Evolutionary conservation across 1,140 invertebrate genomes (phyloP).

Genomic region (Onthophagus taurus): DNA sequence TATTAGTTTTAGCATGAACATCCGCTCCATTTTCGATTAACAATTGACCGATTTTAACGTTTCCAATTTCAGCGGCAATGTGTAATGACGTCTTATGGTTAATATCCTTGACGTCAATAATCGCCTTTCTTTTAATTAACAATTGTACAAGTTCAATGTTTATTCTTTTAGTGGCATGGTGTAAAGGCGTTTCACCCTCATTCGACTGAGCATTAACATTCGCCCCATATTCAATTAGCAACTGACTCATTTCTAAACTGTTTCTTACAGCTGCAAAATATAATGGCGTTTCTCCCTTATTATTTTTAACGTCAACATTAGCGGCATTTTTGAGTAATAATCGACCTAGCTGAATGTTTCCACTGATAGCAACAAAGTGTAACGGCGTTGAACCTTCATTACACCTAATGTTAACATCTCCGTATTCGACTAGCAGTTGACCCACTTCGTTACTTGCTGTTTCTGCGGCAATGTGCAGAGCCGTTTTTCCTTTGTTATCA

Average conservation of each 20-base stretch:
- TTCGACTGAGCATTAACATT: background rate
- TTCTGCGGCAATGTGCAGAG: too few relatives aligned
- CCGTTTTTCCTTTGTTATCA: too few relatives aligned
- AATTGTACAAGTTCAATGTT: too few relatives aligned
- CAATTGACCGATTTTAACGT: too few relatives aligned
- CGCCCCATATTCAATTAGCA: constrained; percentile 19
- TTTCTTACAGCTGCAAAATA: constrained; percentile 39
- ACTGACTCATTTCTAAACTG: constrained; percentile 30
- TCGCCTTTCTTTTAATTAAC: too few relatives aligned
- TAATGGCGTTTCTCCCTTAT: constrained; percentile 29
- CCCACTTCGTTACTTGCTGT: too few relatives aligned
- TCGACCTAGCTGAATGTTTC: constrained; percentile 35
- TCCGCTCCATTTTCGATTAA: too few relatives aligned
- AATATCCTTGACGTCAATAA: too few relatives aligned
- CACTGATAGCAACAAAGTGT: constrained; percentile 42
- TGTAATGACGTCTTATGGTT: too few relatives aligned
- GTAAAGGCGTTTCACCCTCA: background rate
- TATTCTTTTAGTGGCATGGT: background rate
- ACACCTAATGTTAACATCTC: constrained; percentile 15
- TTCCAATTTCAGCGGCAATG: too few relatives aligned
- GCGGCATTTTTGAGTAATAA: constrained; percentile 19
- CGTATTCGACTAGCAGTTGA: constrained; percentile 4
- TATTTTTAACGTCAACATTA: constrained; percentile 11
- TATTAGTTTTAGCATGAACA: too few relatives aligned
- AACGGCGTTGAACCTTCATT: constrained; percentile 34